Conservation (phyloP, 2,797 vertebrate genomes). For the Sebastes aleutianus region DNA sequence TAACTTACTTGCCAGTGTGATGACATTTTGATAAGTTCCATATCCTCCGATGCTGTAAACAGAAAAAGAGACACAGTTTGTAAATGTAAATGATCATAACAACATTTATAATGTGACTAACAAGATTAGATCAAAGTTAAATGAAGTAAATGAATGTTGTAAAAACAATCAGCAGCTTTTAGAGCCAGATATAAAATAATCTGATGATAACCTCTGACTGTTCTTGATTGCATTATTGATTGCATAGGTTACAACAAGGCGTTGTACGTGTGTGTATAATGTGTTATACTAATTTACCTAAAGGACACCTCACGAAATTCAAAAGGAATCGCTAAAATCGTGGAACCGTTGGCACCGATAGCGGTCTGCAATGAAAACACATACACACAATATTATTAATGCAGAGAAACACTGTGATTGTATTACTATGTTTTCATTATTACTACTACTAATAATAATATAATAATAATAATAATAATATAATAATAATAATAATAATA, state of each 20-base stretch:
- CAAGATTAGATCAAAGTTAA: not conserved
- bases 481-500: too few relatives aligned
- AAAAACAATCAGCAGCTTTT: not conserved
- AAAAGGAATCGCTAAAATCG: constrained; percentile 57
- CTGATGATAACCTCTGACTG: too few relatives aligned
- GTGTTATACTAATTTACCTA: constrained; percentile 55
- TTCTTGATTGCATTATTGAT: too few relatives aligned
- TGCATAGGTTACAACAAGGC: too few relatives aligned
- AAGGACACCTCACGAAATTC: constrained; percentile 75
- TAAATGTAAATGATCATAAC: not conserved
- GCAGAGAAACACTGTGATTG: not conserved
- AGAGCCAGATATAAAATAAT: too few relatives aligned
- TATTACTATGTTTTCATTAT: not conserved
- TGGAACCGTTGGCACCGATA: constrained; percentile 73
- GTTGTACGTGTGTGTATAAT: too few relatives aligned
- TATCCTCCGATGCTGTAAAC: constrained; percentile 75
- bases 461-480: too few relatives aligned
- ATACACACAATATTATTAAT: not conserved
- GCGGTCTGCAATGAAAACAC: constrained; percentile 59
- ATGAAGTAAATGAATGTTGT: not conserved
- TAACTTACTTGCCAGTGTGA: constrained; percentile 78
- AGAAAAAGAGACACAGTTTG: not conserved
- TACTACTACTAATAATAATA: not conserved
- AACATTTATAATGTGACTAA: not conserved
- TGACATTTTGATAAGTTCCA: constrained; percentile 69